These are phyloP conservation scores for Naja naja DNA, from an alignment of 2,113 vertebrate genomes.

Conservation along the genomic window DNA sequence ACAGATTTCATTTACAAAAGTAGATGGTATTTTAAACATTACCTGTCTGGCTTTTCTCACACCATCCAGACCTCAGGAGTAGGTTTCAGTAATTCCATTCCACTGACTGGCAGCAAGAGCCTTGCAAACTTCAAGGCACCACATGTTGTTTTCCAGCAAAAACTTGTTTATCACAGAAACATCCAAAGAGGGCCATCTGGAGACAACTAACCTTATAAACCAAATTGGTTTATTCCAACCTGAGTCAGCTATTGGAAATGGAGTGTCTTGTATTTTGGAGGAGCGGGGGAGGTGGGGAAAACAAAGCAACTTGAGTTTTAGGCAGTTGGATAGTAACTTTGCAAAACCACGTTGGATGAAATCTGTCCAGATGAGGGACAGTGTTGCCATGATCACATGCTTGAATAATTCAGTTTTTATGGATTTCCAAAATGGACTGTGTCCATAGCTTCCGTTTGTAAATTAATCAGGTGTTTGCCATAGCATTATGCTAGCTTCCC, in stretches of 20 bases:
- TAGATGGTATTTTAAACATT: slow-evolving; percentile 37
- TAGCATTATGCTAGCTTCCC: not conserved
- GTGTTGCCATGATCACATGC: not conserved
- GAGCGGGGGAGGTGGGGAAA: rapidly evolving
- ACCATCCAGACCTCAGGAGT: not conserved
- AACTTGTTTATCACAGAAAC: slow-evolving; percentile 48
- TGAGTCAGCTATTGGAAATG: not conserved
- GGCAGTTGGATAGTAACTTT: not conserved
- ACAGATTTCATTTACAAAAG: slow-evolving; percentile 39
- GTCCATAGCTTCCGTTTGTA: not conserved
- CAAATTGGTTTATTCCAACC: slow-evolving; percentile 23
- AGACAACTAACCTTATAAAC: slow-evolving; percentile 21
- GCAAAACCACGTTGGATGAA: not conserved
- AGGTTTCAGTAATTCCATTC: slow-evolving; percentile 44
- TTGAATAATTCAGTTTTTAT: not conserved
- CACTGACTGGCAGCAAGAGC: slow-evolving; percentile 43
- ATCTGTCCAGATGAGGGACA: not conserved
- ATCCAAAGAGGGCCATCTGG: slow-evolving; percentile 45
- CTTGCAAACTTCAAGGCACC: slow-evolving; percentile 31
- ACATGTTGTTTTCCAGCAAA: slow-evolving; percentile 39
- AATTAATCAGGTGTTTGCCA: not conserved
- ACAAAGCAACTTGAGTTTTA: not conserved
- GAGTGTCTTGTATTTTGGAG: not conserved
- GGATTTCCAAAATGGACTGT: not conserved
- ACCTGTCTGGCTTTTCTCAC: not conserved